Percentiles rank a stretch among this genome's conserved stretches.
These are phyloP conservation scores for Magallana gigas DNA, from an alignment of 1,140 invertebrate genomes.

Conservation along the genomic window DNA sequence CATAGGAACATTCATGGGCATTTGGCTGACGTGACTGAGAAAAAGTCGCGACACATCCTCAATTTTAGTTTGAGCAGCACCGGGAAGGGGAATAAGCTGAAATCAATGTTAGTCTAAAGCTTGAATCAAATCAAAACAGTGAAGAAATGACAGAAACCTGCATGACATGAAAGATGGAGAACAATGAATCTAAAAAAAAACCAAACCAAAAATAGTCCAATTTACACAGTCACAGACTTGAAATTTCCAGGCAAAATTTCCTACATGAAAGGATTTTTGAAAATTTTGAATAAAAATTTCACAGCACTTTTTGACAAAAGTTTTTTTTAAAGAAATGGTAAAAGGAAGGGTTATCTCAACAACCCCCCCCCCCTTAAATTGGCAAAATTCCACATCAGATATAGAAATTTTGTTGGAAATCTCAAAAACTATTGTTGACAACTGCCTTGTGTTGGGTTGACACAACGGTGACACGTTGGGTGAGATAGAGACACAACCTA, in stretches of 20 bases:
- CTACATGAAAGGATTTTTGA: not conserved
- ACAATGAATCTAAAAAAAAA: not conserved
- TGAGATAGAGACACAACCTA: constrained; percentile 8
- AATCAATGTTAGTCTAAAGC: constrained; percentile 52
- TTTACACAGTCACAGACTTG: constrained; percentile 14
- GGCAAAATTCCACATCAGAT: too few species aligned
- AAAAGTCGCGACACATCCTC: constrained; percentile 78
- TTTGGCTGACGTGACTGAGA: constrained; percentile 78
- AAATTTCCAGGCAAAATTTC: constrained; percentile 13
- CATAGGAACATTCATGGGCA: constrained; percentile 78
- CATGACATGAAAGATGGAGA: not conserved
- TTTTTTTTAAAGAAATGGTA: too few species aligned
- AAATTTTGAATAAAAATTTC: constrained; percentile 7
- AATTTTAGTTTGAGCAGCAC: constrained; percentile 79
- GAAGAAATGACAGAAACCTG: constrained; percentile 17
- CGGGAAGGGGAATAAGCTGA: constrained; percentile 77
- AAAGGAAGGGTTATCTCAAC: too few species aligned
- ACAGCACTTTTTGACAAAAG: not conserved
- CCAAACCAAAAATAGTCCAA: not conserved
- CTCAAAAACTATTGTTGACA: not conserved
- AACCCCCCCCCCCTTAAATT: too few species aligned
- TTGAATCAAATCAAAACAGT: constrained; percentile 41
- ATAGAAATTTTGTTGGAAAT: not conserved
- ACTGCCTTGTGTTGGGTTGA: not conserved
- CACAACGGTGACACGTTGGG: not conserved